Percentiles rank a stretch among this genome's conserved stretches.
Conservation (phyloP, 2,797 vertebrate genomes). For the Anabas testudineus region DNA sequence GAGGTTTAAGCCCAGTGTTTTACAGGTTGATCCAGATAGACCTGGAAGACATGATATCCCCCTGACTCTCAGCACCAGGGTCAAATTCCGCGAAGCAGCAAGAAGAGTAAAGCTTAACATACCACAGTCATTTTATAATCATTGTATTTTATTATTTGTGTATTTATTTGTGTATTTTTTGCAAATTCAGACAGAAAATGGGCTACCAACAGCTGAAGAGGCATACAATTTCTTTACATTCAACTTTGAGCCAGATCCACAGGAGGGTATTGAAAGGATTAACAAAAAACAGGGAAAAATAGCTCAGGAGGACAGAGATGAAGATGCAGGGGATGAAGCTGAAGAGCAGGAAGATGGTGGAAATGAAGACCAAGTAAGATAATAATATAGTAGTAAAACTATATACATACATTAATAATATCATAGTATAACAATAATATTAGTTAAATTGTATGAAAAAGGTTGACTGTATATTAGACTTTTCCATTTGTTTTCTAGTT, state of each 20-base stretch:
- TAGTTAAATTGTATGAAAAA: neutral
- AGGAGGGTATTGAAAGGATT: constrained; percentile 59
- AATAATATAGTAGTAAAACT: too few relatives aligned
- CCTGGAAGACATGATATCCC: constrained; percentile 63
- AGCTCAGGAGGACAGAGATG: constrained; percentile 61
- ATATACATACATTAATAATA: too few relatives aligned
- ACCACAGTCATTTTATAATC: neutral
- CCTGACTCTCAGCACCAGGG: constrained; percentile 75
- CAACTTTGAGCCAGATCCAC: constrained; percentile 88
- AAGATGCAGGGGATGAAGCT: constrained; percentile 67
- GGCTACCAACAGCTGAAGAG: constrained; percentile 89
- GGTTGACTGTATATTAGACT: neutral
- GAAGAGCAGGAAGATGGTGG: constrained; percentile 71
- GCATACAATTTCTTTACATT: constrained; percentile 95
- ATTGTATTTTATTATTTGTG: neutral
- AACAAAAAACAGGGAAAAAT: constrained; percentile 45
- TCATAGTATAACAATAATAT: too few relatives aligned
- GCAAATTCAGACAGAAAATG: constrained; percentile 77
- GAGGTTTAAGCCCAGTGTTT: constrained; percentile 35
- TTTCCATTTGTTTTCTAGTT: neutral
- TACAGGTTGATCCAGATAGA: constrained; percentile 73
- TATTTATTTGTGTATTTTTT: constrained; percentile 5
- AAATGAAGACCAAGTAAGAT: constrained; percentile 76
- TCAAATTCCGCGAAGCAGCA: constrained; percentile 83
- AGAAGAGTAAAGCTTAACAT: constrained; percentile 80